Percentiles rank a stretch among this genome's conserved stretches.
Conservation (phyloP, 2,797 vertebrate species). For the Phoebastria nigripes region DNA sequence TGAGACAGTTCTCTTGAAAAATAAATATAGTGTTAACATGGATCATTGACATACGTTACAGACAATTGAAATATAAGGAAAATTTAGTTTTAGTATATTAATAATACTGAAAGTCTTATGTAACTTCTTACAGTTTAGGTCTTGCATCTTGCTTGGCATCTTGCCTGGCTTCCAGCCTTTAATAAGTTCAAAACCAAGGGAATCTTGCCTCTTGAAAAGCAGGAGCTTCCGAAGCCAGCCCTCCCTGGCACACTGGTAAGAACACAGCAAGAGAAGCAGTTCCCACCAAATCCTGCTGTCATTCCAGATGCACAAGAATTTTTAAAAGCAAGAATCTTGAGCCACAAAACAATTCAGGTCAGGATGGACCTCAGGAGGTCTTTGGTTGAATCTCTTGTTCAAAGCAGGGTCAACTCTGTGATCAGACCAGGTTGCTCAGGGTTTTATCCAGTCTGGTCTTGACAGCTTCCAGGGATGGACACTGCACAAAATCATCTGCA, state of each 20-base stretch:
- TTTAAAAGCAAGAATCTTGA: not conserved
- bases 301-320: not conserved
- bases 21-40: not conserved
- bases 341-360: not conserved
- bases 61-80: not conserved
- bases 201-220: not conserved
- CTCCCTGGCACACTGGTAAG: not conserved
- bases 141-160: not conserved
- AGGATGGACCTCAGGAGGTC: not conserved
- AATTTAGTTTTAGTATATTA: not conserved
- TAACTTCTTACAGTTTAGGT: not conserved
- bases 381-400: not conserved
- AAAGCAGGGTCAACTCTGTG: not conserved
- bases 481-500: not conserved
- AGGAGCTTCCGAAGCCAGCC: not conserved
- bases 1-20: not conserved
- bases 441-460: not conserved
- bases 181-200: not conserved
- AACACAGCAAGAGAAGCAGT: not conserved
- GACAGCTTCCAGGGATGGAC: not conserved
- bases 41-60: not conserved
- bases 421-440: not conserved
- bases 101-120: not conserved
- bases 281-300: not conserved
- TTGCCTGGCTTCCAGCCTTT: not conserved